Evolutionary conservation across 2,888 invertebrate genomes (phyloP), one percentile per base, ranked within the genome.

Genomic region (Gryllus longicercus): DNA sequence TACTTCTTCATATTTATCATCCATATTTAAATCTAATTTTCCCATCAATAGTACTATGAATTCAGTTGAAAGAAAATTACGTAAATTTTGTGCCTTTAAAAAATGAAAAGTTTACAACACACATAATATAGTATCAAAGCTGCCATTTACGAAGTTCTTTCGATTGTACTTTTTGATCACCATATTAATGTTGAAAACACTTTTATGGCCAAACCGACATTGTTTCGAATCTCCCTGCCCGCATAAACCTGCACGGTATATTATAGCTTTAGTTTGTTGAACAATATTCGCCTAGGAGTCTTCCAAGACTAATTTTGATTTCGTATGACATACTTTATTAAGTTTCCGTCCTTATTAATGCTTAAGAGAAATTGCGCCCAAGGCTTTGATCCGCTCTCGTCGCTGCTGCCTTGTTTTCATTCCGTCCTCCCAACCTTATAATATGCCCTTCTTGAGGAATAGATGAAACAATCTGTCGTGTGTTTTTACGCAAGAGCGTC

Each of bases 281-380:
- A 38, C 5, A 38, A 38, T 38, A 38, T 38, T 38, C 38, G 38
- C 8, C 38, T 38, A 38, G 38, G 16, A 18, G 14, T 63, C 63
- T n/a, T 63, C 63, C 63, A 63, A 63, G 63, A n/a, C 63, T 63
- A 63, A 63, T 63, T 63, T 63, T 63, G 63, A 63, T 63, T 63
- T 63, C 63, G 63, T 63, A 63, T 63, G 63, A 63, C 63, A 63
- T 63, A 63, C 63, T 63, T 63, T 63, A 63, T 63, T 63, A 63
- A 63, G 16, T 63, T 63, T 63, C 11, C 63, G 63, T 63, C 63
- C 63, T 63, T 63, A 63, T 63, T 63, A 63, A 63, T 63, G 63
- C 63, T 63, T n/a, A 3, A 63, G 63, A 63, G 16, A 63, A 63
- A 63, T 63, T 63, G 63, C 63, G 63, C 63, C 63, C 4, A 63